Evolutionary conservation across 1,140 invertebrate genomes (phyloP), one percentile per base, ranked within the genome.

Genomic region (Eciton burchellii): DNA sequence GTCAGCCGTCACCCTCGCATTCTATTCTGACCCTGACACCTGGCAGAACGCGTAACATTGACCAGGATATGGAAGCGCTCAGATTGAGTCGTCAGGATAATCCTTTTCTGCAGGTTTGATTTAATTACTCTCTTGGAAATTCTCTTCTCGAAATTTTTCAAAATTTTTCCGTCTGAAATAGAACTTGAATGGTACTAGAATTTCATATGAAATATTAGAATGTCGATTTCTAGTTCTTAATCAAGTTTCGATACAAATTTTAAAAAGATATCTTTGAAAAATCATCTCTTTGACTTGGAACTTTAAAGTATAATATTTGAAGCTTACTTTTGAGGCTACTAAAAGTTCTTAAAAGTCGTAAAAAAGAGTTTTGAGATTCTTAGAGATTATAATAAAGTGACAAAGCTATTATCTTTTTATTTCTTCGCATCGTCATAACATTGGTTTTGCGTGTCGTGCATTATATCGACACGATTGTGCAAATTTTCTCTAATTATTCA

Each of bases 11-110:
- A 62, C 94, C 94, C 35, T 93, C 94, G 47, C 93, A 94, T 72
- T 96, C 96, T 14, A 95, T 96, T 81, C 93, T 96, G 83, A 95
- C 96, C 70, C 92, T 96, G 83, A 97, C 96, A 84, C 96, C 96
- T 54, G 96, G 96, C 54, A 94, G 96, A 87, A 96, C 96, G 70
- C 94, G 96, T 86, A 97, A 97, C 93, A 96, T 97, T 88, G 96
- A 97, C 91, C 96, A 97, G 92, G 97, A 97, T 90, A 97, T 97
- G 96, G 96, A 97, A 93, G 96, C 96, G 21, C 93, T 97, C 29
- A 94, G 96, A 83, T 94, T 97, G 24, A 97, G 97, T 41, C 94
- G 97, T 82, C 96, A 97, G 93, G 97, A 97, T 91, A 97, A 97
- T 94, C 97, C 97, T 26, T 97, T 97, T 92, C 93, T 98, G 82